phyloP scores from a whole-genome alignment of 2,797 vertebrate species.

The Hippoglossus hippoglossus region DNA sequence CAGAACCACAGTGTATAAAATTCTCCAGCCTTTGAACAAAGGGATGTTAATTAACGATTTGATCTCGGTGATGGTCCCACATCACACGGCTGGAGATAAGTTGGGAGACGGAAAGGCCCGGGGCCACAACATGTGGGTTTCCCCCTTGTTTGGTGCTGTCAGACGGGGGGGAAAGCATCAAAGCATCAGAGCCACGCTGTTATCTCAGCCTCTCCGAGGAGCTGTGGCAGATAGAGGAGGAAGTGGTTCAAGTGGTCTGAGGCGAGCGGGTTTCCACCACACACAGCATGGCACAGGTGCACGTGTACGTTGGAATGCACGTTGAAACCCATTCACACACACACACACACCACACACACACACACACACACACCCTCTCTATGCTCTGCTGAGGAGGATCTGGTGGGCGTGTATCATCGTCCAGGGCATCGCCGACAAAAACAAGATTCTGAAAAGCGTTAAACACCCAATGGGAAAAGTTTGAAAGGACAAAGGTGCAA shows the following conservation, averaged over 20 bases:
- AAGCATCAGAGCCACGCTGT: slow-evolving; percentile 61
- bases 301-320: slow-evolving; percentile 21
- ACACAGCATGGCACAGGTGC: slow-evolving; percentile 40
- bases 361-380: no score
- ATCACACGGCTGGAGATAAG: slow-evolving; percentile 72
- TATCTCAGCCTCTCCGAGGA: slow-evolving; percentile 62
- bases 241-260: slow-evolving; percentile 74
- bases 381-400: no score
- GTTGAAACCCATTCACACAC: neutral
- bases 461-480: no score
- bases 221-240: slow-evolving; percentile 74
- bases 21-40: slow-evolving; percentile 58
- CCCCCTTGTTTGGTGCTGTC: slow-evolving; percentile 66
- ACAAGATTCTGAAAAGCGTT: no score
- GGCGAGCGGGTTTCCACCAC: slow-evolving; percentile 39
- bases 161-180: slow-evolving; percentile 64
- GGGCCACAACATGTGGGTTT: slow-evolving; percentile 74
- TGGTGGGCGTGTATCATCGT: no score
- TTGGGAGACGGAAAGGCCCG: slow-evolving; percentile 68
- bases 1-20: slow-evolving; percentile 27
- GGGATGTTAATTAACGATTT: slow-evolving; percentile 76
- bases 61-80: slow-evolving; percentile 73
- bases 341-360: neutral
- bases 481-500: no score
- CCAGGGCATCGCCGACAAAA: no score